A percentile compares a stretch with the other conserved stretches of the same genome.
phyloP scores from a whole-genome alignment of 2,888 invertebrate species.

The Trichopoda pennipes region DNA sequence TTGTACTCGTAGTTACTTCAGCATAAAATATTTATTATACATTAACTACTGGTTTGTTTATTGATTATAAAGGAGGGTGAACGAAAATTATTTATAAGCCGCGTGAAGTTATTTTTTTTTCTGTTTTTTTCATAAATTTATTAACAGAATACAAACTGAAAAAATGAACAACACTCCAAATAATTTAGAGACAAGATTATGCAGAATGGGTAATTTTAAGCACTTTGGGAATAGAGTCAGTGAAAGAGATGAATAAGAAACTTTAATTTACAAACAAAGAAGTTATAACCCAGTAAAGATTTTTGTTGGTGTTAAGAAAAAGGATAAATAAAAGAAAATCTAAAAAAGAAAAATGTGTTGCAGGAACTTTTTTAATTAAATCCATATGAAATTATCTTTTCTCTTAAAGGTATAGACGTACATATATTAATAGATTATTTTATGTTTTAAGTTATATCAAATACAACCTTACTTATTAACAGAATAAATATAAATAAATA shows the following conservation, averaged over 20 bases:
- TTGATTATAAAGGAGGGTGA: slow-evolving; percentile 66
- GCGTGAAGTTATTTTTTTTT: slow-evolving; percentile 19
- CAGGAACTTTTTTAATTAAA: no score
- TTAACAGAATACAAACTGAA: slow-evolving; percentile 20
- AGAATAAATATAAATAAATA: no score
- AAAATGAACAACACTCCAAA: slow-evolving; percentile 28
- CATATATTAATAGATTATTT: no score
- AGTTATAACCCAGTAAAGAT: slow-evolving; percentile 21
- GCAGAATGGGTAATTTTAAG: slow-evolving; percentile 53
- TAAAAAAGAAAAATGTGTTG: no score
- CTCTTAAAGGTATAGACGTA: no score
- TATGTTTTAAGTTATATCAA: no score
- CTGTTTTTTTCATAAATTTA: slow-evolving; percentile 31
- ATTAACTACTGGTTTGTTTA: slow-evolving; percentile 66
- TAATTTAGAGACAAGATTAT: slow-evolving; percentile 60
- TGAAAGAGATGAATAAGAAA: slow-evolving; percentile 26
- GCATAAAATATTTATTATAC: slow-evolving; percentile 63
- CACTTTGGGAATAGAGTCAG: slow-evolving; percentile 56
- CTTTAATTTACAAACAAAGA: slow-evolving; percentile 19
- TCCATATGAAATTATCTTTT: no score
- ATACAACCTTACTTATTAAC: no score
- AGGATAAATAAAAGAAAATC: no score
- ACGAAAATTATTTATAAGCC: slow-evolving; percentile 51
- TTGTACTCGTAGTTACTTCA: slow-evolving; percentile 39
- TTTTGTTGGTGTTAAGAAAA: no score